Percentiles rank a stretch among this genome's conserved stretches.
These are phyloP conservation scores for Dascillus cervinus DNA, from an alignment of 2,888 invertebrate species.

Conservation along the genomic window DNA sequence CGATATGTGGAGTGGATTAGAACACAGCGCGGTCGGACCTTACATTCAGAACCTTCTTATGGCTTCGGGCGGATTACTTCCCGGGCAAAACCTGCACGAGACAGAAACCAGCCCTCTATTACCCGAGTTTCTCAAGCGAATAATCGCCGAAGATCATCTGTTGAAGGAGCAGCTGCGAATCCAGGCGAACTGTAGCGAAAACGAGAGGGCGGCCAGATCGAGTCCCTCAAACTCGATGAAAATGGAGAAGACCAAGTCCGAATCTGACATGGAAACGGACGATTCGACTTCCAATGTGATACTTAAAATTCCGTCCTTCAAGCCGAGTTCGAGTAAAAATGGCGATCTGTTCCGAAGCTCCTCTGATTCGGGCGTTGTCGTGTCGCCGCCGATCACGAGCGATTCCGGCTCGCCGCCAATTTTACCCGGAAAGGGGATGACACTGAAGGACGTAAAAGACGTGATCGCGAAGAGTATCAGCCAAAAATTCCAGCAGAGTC, in stretches of 20 bases:
- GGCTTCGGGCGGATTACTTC: slow-evolving; percentile 33
- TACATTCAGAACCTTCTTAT: slow-evolving; percentile 49
- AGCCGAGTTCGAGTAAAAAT: slow-evolving; percentile 51
- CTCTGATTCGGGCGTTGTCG: slow-evolving; percentile 31
- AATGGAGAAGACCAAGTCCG: slow-evolving; percentile 34
- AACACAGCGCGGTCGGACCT: slow-evolving; percentile 46
- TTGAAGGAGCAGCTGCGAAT: slow-evolving; percentile 22
- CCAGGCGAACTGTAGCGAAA: slow-evolving; percentile 33
- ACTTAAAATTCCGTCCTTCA: slow-evolving; percentile 90
- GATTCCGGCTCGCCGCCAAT: slow-evolving; percentile 52
- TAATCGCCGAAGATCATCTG: slow-evolving; percentile 50
- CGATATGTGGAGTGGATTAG: slow-evolving; percentile 42
- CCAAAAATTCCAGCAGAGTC: slow-evolving; percentile 65
- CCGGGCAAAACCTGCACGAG: slow-evolving; percentile 31
- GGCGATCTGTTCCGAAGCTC: slow-evolving; percentile 42
- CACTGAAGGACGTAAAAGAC: slow-evolving; percentile 82
- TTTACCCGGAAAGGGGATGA: slow-evolving; percentile 49
- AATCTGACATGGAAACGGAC: slow-evolving; percentile 41
- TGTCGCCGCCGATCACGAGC: slow-evolving; percentile 44
- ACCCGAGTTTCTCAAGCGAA: slow-evolving; percentile 50
- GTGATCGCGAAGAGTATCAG: slow-evolving; percentile 89
- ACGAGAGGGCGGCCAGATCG: slow-evolving; percentile 33
- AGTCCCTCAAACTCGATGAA: slow-evolving; percentile 40
- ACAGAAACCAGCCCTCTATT: slow-evolving; percentile 39
- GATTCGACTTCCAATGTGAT: slow-evolving; percentile 66